Evolutionary conservation across 2,113 vertebrate species (phyloP).

Genomic region (Uria lomvia): DNA sequence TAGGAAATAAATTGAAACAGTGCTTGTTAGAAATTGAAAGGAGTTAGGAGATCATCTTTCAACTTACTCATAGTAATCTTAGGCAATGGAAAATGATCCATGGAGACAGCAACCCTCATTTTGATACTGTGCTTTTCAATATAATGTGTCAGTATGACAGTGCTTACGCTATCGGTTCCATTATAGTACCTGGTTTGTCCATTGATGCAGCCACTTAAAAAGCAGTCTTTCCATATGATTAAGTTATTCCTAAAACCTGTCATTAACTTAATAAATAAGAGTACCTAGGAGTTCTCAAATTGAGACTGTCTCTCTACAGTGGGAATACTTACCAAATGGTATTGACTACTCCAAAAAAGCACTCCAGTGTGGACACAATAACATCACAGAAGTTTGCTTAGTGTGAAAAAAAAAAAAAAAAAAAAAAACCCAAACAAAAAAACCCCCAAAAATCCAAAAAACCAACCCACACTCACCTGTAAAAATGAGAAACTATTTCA

Average conservation of each 20-base stretch:
- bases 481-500: not conserved
- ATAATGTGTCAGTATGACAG: not conserved
- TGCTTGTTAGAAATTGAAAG: conserved; percentile 12
- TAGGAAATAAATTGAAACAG: conserved; percentile 6
- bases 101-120: not conserved
- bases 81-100: not conserved
- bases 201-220: not conserved
- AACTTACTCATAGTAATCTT: not conserved
- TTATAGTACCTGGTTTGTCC: not conserved
- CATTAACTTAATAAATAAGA: not conserved
- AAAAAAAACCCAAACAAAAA: no score
- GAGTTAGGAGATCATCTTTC: not conserved
- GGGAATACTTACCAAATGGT: not conserved
- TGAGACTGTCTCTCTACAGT: not conserved
- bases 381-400: not conserved
- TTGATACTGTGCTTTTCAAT: not conserved
- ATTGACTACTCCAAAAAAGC: not conserved
- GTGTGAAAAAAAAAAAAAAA: not conserved
- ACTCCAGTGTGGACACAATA: not conserved
- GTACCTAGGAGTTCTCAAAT: not conserved
- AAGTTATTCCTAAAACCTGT: not conserved
- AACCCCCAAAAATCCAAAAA: no score
- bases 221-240: not conserved
- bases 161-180: not conserved
- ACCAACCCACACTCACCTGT: not conserved